phyloP scores from a whole-genome alignment of 2,888 invertebrate genomes.

The Chironomus tentans region DNA sequence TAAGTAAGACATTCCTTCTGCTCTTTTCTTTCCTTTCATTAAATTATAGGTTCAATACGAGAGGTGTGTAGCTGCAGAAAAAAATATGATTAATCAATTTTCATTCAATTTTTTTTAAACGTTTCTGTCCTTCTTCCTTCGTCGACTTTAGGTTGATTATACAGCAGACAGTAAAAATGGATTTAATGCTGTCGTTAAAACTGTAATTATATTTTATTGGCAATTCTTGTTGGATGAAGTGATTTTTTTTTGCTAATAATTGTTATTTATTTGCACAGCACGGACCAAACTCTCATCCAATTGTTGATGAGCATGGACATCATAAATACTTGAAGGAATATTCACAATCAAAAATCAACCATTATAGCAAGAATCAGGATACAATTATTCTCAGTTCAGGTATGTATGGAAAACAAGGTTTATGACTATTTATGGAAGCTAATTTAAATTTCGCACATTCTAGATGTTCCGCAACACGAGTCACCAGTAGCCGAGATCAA shows the following conservation, averaged over 20 bases:
- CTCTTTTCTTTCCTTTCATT: background rate
- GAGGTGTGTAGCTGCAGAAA: slow-evolving; percentile 1
- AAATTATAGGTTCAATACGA: background rate
- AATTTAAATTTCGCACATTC: background rate
- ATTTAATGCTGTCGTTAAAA: slow-evolving; percentile 48
- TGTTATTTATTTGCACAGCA: slow-evolving; percentile 29
- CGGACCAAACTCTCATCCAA: slow-evolving; percentile 36
- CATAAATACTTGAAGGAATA: slow-evolving; percentile 31
- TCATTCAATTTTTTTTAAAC: background rate
- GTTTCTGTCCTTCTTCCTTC: background rate
- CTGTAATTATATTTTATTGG: slow-evolving; percentile 28
- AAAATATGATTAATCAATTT: background rate
- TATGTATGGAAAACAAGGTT: background rate
- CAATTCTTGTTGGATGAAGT: background rate
- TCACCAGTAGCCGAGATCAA: slow-evolving; percentile 13
- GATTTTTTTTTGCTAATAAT: background rate
- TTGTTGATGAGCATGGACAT: slow-evolving; percentile 31
- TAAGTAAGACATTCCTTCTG: background rate
- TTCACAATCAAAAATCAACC: slow-evolving; percentile 43
- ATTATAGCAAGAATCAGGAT: slow-evolving; percentile 41
- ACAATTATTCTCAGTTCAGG: slow-evolving; percentile 42
- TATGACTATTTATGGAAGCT: too few relatives aligned
- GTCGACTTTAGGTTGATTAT: slow-evolving; percentile 44
- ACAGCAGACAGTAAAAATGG: slow-evolving; percentile 48
- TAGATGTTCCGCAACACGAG: slow-evolving; percentile 17